Base-by-base conservation (phyloP, 2,888 invertebrate genomes). In the Cataglyphis albicans region DNA sequence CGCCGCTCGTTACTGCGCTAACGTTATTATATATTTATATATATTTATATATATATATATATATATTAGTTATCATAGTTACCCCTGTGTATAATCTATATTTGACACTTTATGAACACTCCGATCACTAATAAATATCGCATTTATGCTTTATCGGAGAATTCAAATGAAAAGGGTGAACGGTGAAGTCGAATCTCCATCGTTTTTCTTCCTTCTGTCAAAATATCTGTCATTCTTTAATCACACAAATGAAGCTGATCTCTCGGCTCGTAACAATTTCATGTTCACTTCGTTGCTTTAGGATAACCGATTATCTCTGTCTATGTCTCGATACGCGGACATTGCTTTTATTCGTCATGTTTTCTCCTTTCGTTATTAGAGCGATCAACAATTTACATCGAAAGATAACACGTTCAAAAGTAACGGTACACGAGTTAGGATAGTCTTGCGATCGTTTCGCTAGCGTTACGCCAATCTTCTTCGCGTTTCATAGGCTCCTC, bases 391-490 rank as follows among this genome's bases (percentile, higher is more conserved):
- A 91, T 93, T 92, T 93, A 93, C 93, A 93, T 93, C 91, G 92
- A 93, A 93, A 92, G 93, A 92, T 93, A 93, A 93, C 93, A 92
- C 92, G 91, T 93, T 92, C 84, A 90, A 93, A 93, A 92, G 88
- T 92, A 92, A 92, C 86, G 25, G 65, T 82, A 84, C 91, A 88
- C 89, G 90, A 91, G 84, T 86, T 73, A 63, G 64, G 80, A 52
- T 32, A 80, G n/a, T 25, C 59, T 5, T 72, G 78, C 73, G 59
- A 52, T 35, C 61, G 59, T 74, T 86, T 32, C 67, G 48, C 25
- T 70, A 10, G 61, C 76, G 57, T 78, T 78, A 68, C 85, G 48
- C 78, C 70, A 82, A 84, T 67, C 57, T 61, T 48, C 55, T 21
- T 35, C 35, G 1, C 18, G 29, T 64, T 57, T 73, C 44, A 12